Conservation (phyloP, 2,888 invertebrate genomes). For the Theretra japonica region DNA sequence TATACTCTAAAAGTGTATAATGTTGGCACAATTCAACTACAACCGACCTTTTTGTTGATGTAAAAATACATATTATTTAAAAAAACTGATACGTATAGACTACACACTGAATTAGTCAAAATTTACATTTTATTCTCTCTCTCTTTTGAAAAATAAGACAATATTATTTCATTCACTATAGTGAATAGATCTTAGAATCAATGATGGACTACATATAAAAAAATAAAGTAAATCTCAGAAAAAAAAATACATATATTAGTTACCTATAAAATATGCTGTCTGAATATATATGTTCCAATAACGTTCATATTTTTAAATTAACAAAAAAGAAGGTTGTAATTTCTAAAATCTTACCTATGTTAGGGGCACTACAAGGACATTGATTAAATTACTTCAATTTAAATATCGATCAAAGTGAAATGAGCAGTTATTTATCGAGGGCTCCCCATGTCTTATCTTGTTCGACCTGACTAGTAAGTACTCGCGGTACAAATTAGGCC, state of each 20-base stretch:
- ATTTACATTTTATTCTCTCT: too few relatives aligned
- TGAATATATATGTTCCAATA: neutral
- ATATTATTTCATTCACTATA: too few relatives aligned
- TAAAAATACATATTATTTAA: neutral
- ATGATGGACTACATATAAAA: too few relatives aligned
- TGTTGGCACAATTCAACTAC: slow-evolving; percentile 29
- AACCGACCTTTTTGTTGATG: slow-evolving; percentile 5
- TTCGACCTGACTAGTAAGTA: slow-evolving; percentile 9
- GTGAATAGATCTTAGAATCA: too few relatives aligned
- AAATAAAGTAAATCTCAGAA: too few relatives aligned
- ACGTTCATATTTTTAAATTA: neutral
- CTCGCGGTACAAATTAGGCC: slow-evolving; percentile 1
- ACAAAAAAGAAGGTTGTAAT: slow-evolving; percentile 9
- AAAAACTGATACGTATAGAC: too few relatives aligned
- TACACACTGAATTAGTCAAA: too few relatives aligned
- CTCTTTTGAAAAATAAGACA: too few relatives aligned
- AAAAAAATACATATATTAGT: too few relatives aligned
- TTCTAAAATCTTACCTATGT: slow-evolving; percentile 15
- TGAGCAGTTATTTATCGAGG: slow-evolving; percentile 23
- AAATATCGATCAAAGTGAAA: neutral
- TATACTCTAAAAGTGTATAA: slow-evolving; percentile 27
- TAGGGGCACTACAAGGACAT: slow-evolving; percentile 17
- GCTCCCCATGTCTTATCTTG: slow-evolving; percentile 6
- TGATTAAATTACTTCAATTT: neutral
- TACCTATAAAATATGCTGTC: too few relatives aligned